phyloP scores from a whole-genome alignment of 2,888 invertebrate species.

The Pammene fasciana region DNA sequence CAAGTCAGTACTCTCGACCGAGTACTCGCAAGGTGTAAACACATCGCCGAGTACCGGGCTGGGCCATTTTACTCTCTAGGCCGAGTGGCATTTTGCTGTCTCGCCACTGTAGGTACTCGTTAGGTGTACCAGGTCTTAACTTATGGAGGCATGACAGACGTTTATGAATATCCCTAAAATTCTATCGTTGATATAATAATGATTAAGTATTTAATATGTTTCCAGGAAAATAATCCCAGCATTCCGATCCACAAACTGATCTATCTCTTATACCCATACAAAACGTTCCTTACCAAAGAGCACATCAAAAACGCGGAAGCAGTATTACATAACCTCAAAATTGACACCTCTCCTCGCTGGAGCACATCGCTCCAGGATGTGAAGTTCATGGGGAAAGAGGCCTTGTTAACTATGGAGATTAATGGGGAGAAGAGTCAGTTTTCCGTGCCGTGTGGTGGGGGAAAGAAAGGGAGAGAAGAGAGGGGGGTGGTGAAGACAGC shows the following conservation, averaged over 20 bases:
- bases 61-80: too few relatives aligned
- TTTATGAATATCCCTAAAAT: too few relatives aligned
- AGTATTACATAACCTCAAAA: conserved; percentile 86
- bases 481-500: conserved; percentile 85
- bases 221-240: conserved; percentile 88
- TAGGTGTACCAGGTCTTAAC: too few relatives aligned
- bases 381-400: conserved; percentile 62
- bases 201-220: too few relatives aligned
- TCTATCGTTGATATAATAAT: too few relatives aligned
- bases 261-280: conserved; percentile 92
- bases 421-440: conserved; percentile 71
- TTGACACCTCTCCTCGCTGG: conserved; percentile 62
- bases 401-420: conserved; percentile 71
- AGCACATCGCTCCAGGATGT: conserved; percentile 56
- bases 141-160: too few relatives aligned
- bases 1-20: too few relatives aligned
- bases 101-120: too few relatives aligned
- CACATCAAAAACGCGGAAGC: conserved; percentile 88
- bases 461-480: conserved; percentile 52
- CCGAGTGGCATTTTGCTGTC: too few relatives aligned
- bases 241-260: conserved; percentile 87
- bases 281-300: conserved; percentile 90
- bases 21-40: too few relatives aligned
- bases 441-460: conserved; percentile 68
- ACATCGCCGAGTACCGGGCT: too few relatives aligned